Evolutionary conservation across 2,113 vertebrate genomes (phyloP).

Genomic region (Verasper variegatus): DNA sequence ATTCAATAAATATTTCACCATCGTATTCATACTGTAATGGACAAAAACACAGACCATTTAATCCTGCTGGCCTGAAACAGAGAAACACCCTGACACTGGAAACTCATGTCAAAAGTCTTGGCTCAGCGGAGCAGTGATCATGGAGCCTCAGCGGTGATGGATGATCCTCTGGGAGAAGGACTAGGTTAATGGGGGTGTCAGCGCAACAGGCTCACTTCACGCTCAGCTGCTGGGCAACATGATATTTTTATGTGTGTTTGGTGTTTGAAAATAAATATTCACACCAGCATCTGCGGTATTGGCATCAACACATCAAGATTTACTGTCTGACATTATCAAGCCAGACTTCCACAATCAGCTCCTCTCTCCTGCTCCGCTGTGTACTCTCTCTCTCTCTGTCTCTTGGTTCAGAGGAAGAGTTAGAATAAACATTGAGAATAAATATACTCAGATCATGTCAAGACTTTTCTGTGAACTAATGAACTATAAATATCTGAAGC

Average conservation of each 20-base stretch:
- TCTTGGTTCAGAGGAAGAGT: background rate
- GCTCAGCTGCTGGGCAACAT: conserved; percentile 22
- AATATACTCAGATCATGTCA: conserved; percentile 39
- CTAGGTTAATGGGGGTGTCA: conserved; percentile 49
- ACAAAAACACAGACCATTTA: conserved; percentile 14
- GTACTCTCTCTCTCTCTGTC: background rate
- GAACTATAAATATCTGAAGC: conserved; percentile 47
- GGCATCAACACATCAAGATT: conserved; percentile 24
- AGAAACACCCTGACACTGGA: conserved; percentile 63
- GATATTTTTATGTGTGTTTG: conserved; percentile 26
- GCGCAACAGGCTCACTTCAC: conserved; percentile 15
- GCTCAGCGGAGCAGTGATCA: conserved; percentile 22
- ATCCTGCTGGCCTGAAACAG: conserved; percentile 33
- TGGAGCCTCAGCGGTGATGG: conserved; percentile 45
- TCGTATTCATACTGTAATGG: conserved; percentile 30
- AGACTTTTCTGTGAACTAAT: conserved; percentile 49
- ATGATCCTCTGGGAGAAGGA: conserved; percentile 50
- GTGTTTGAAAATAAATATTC: conserved; percentile 22
- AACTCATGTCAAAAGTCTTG: conserved; percentile 24
- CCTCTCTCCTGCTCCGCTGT: background rate
- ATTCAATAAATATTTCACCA: conserved; percentile 44
- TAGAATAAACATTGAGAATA: conserved; percentile 34
- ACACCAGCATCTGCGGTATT: background rate
- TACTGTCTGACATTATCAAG: conserved; percentile 27
- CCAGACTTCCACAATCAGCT: conserved; percentile 25